phyloP scores from a whole-genome alignment of 2,888 invertebrate genomes.

The Mythimna albipuncta region DNA sequence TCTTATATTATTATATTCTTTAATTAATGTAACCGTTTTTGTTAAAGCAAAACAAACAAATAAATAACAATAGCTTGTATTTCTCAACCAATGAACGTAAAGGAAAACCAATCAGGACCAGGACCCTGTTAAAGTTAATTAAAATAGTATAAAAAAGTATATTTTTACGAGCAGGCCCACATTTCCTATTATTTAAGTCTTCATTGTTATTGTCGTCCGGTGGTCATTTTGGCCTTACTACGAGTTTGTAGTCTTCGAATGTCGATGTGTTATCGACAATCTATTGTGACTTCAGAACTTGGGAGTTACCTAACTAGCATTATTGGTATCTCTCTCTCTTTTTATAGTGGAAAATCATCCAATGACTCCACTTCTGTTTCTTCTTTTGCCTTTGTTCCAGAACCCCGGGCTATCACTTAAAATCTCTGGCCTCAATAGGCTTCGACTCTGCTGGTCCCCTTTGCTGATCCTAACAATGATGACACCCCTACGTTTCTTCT shows the following conservation, averaged over 20 bases:
- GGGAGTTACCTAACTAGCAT: neutral
- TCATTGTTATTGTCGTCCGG: slow-evolving; percentile 57
- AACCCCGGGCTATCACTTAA: too few relatives aligned
- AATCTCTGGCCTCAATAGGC: too few relatives aligned
- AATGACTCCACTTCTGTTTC: too few relatives aligned
- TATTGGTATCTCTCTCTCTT: too few relatives aligned
- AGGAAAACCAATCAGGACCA: slow-evolving; percentile 55
- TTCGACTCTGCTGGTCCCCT: too few relatives aligned
- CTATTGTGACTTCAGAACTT: neutral
- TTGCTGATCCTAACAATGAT: too few relatives aligned
- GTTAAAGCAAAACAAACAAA: too few relatives aligned
- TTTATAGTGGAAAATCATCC: too few relatives aligned
- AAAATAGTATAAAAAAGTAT: slow-evolving; percentile 61
- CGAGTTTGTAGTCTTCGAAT: neutral
- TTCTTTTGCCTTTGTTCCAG: too few relatives aligned
- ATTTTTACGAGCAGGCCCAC: slow-evolving; percentile 57
- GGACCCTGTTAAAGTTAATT: slow-evolving; percentile 64
- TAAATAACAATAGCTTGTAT: neutral
- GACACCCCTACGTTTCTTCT: too few relatives aligned
- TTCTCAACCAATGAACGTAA: slow-evolving; percentile 16
- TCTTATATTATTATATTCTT: too few relatives aligned
- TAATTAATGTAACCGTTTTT: too few relatives aligned
- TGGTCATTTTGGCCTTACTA: slow-evolving; percentile 55
- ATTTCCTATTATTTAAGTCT: slow-evolving; percentile 63
- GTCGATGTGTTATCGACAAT: neutral